phyloP scores from a whole-genome alignment of 2,888 invertebrate species.

The Euproctis similis region DNA sequence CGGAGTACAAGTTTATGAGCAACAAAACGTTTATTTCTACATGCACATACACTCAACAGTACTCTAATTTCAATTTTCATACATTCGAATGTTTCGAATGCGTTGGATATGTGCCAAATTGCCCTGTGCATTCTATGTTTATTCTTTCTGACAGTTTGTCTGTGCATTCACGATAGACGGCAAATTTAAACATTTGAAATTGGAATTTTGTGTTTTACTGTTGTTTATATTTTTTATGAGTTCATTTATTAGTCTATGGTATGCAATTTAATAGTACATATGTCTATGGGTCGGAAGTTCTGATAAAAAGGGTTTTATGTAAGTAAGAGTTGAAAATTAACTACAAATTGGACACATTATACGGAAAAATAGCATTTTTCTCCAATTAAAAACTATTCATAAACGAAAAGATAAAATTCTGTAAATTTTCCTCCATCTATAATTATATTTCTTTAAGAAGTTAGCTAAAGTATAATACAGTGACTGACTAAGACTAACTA shows the following conservation, averaged over 20 bases:
- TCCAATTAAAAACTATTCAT: too few relatives aligned
- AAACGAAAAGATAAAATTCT: too few relatives aligned
- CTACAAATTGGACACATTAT: too few relatives aligned
- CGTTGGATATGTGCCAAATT: constrained; percentile 27
- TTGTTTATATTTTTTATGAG: too few relatives aligned
- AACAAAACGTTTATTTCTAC: constrained; percentile 22
- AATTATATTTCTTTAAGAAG: too few relatives aligned
- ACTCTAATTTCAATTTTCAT: constrained; percentile 22
- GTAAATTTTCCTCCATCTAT: too few relatives aligned
- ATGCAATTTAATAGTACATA: not conserved
- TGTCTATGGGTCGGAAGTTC: not conserved
- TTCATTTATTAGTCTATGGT: not conserved
- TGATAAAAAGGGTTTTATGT: not conserved
- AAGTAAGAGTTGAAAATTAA: too few relatives aligned
- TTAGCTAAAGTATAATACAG: too few relatives aligned
- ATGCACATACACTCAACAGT: constrained; percentile 17
- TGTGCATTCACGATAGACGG: constrained; percentile 14
- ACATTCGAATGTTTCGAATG: constrained; percentile 14
- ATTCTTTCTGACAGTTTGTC: constrained; percentile 14
- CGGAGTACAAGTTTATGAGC: constrained; percentile 16
- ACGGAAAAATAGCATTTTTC: too few relatives aligned
- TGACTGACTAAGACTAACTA: too few relatives aligned
- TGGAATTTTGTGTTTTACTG: not conserved
- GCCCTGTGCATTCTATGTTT: constrained; percentile 28
- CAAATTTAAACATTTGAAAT: constrained; percentile 8